Evolutionary conservation across 2,113 vertebrate genomes (phyloP), one percentile per base, ranked within the genome.

Genomic region (Calypte anna): DNA sequence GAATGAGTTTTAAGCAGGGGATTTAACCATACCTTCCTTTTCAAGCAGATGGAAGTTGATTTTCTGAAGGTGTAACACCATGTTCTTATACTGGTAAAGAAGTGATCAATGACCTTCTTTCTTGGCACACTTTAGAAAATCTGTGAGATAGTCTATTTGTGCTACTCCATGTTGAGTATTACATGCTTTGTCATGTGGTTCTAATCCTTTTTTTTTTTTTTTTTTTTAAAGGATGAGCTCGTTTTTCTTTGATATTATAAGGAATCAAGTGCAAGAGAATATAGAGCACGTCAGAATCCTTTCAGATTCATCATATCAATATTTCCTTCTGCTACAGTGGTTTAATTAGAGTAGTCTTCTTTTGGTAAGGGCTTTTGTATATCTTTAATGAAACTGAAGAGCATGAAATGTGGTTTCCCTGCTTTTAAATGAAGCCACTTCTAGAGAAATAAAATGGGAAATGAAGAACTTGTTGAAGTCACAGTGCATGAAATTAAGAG

Each of bases 401-500:
- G 97, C 98, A 98, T 98, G 98, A 98, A 98, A 98, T 98, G 97
- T 94, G 96, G 97, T 98, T 98, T 97, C 95, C 84, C 97, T 96
- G 95, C 96, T 97, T 98, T 97, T 96, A 98, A 98, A 98, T 98
- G 97, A 98, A 97, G 95, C 95, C 90, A 96, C 96, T 98, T 97
- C 97, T 97, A 97, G 95, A 97, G 93, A 98, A 98, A 97, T 97
- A 98, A 97, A 97, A 98, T 96, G 97, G 98, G 97, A 98, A 98
- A 97, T 76, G 96, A 97, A 97, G 96, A 97, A 98, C 98, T 96
- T 97, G 97, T 97, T 97, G 97, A 97, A 98, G 97, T 96, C 97
- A 98, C 94, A 98, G 98, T 97, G 98, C 98, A 98, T 98, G 98
- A 98, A 98, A 98, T 98, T 98, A 98, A 98, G 97, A 97, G 95